Percentiles rank a stretch among this genome's conserved stretches.
Evolutionary conservation across 2,797 vertebrate species (phyloP).

Genomic region (Nannoperca australis): DNA sequence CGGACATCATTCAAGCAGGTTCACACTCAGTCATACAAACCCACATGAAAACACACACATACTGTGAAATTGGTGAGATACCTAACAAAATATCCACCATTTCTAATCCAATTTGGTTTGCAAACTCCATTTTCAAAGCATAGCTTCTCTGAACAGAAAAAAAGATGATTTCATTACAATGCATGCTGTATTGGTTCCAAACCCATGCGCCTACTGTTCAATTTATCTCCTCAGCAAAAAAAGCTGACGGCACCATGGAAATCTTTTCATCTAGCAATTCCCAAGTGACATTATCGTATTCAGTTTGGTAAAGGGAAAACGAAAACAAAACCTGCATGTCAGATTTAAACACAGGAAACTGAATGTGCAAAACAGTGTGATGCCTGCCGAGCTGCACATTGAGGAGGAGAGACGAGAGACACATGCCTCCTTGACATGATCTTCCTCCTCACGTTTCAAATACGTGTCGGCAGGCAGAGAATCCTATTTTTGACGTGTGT

Average conservation of each 20-base stretch:
- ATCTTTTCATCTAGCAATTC: constrained; percentile 81
- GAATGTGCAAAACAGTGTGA: constrained; percentile 75
- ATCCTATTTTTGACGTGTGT: constrained; percentile 64
- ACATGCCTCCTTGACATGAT: constrained; percentile 64
- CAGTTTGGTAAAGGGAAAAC: constrained; percentile 73
- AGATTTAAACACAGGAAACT: constrained; percentile 83
- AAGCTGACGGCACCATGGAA: constrained; percentile 71
- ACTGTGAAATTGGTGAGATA: constrained; percentile 65
- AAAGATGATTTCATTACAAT: constrained; percentile 78
- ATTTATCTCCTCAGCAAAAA: constrained; percentile 71
- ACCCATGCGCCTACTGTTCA: constrained; percentile 61
- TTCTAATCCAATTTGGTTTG: constrained; percentile 78
- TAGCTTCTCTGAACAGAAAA: constrained; percentile 57
- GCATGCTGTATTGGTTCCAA: constrained; percentile 73
- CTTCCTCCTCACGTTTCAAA: constrained; percentile 61
- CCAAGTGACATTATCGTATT: constrained; percentile 79
- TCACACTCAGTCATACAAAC: constrained; percentile 14
- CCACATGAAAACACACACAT: constrained; percentile 14
- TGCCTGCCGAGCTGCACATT: constrained; percentile 51
- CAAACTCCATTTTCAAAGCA: constrained; percentile 75
- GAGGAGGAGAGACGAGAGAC: constrained; percentile 59
- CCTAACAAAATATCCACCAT: constrained; percentile 73
- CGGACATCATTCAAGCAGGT: constrained; percentile 8
- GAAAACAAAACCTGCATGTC: constrained; percentile 82
- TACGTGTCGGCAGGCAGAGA: constrained; percentile 52